These are phyloP conservation scores for Columbina picui DNA, from an alignment of 2,113 vertebrate species.

Conservation along the genomic window DNA sequence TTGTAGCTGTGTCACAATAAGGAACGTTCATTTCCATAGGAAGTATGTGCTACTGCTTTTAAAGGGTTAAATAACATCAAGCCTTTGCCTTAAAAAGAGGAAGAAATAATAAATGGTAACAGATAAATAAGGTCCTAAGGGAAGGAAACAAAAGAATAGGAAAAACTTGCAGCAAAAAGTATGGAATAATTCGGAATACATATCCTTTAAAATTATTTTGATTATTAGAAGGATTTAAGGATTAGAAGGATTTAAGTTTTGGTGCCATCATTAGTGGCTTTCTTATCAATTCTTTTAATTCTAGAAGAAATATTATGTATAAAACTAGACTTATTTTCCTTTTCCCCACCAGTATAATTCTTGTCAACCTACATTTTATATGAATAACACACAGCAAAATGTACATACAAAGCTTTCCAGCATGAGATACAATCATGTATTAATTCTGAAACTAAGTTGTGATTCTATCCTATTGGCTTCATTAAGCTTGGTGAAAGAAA, in stretches of 20 bases:
- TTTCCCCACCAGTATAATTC: background rate
- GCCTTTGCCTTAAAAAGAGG: background rate
- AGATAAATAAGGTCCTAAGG: background rate
- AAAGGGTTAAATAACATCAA: background rate
- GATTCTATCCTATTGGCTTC: background rate
- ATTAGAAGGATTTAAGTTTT: background rate
- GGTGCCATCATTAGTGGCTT: background rate
- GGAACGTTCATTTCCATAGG: background rate
- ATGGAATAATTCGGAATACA: background rate
- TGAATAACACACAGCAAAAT: constrained; percentile 8
- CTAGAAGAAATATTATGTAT: background rate
- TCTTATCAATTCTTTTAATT: background rate
- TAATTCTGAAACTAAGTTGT: background rate
- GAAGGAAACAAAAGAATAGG: background rate
- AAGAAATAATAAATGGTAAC: background rate
- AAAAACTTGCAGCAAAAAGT: background rate
- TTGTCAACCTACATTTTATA: background rate
- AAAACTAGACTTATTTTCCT: background rate
- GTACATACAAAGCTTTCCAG: background rate
- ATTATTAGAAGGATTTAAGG: background rate
- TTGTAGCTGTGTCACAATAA: background rate
- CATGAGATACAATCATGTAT: background rate
- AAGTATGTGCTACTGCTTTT: background rate
- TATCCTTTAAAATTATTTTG: background rate
- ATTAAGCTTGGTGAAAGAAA: background rate